These are phyloP conservation scores for Epinephelus awoara DNA, from an alignment of 2,797 vertebrate genomes.

Conservation along the genomic window DNA sequence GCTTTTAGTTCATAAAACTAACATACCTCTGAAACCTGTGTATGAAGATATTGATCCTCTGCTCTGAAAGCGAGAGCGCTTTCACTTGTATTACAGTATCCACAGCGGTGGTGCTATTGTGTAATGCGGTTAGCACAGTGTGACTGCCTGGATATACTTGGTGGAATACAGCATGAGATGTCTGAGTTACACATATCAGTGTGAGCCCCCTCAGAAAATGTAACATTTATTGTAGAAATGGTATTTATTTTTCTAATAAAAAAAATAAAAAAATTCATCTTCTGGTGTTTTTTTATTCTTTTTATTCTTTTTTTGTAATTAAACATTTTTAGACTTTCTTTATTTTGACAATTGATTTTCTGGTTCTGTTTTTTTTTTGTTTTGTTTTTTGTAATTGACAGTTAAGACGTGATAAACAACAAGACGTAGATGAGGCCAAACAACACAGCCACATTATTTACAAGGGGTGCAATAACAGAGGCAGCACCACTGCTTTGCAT, in stretches of 20 bases:
- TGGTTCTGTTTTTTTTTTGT: no score
- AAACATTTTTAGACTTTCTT: neutral
- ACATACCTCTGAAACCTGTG: conserved; percentile 69
- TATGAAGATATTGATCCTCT: conserved; percentile 75
- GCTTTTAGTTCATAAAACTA: conserved; percentile 80
- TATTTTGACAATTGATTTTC: neutral
- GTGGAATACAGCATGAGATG: conserved; percentile 22
- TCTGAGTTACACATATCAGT: neutral
- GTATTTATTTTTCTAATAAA: no score
- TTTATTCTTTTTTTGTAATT: neutral
- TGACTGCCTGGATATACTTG: conserved; percentile 50
- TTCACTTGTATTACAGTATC: conserved; percentile 59
- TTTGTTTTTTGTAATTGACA: no score
- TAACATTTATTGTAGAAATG: neutral
- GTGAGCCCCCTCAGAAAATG: conserved; percentile 9
- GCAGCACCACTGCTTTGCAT: neutral
- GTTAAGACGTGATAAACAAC: neutral
- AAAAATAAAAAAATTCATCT: no score
- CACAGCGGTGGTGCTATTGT: conserved; percentile 54
- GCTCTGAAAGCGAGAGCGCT: conserved; percentile 62
- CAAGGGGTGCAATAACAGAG: neutral
- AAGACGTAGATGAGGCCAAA: neutral
- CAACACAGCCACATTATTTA: neutral
- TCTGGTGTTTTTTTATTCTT: neutral
- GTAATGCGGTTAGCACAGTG: conserved; percentile 63